Base-by-base conservation (phyloP, 2,888 invertebrate genomes). In the Poecilus cupreus region DNA sequence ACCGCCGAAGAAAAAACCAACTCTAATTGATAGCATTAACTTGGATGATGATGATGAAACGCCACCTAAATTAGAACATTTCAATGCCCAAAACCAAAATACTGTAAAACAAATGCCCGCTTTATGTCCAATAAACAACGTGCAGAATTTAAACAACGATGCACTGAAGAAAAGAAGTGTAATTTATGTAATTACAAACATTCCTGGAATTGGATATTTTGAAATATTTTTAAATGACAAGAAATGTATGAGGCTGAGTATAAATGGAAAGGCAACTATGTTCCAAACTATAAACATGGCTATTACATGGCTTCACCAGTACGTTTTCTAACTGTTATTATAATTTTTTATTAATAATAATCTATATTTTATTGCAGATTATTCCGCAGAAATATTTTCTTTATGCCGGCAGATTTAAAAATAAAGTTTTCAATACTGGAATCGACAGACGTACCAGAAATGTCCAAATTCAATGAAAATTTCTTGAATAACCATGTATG, bases 11-110 rank as follows among this genome's bases (percentile, higher is more conserved):
- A 78, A 60, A 10, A 22, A 80, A 89, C 89, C 43, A 89, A 89
- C 75, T 89, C 86, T 75, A 89, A 87, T 51, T 88, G 89, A 3
- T 88, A 89, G 82, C 86, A 89, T 80, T 88, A 89, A 75, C 89
- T 89, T 54, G 86, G 87, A 75, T 60, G 76, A 68, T 8, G 82
- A 81, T 79, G 81, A 82, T 43, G 51, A 79, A 26, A 70, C 76
- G 13, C 54, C 54, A 11, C 43, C 39, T 10, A 20, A 32, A 32
- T 32, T 32, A 8, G 54, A 54, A 54, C 54, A 68, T 75, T 32
- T 32, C 32, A 32, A 32, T 8, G 32, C 32, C 8, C 43, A 20
- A 46, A 46, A 60, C 11, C 11, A 13, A 2, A 24, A 26, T 20
- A 11, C 26, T 5, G n/a, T 46, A 80, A 49, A 75, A 76, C 32